Conservation (phyloP, 2,113 vertebrate genomes). For the Microtus ochrogaster region DNA sequence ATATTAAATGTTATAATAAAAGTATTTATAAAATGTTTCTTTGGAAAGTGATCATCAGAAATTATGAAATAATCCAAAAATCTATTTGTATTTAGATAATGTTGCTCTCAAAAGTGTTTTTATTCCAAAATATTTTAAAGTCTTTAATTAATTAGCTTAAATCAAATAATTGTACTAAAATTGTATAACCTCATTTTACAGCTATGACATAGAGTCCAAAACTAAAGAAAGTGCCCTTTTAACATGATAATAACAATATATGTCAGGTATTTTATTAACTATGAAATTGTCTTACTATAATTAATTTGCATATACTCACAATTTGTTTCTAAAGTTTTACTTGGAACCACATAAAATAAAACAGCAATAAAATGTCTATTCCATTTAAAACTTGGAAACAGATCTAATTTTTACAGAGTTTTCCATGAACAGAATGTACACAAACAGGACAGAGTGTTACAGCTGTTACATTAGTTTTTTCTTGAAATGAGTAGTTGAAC, state of each 20-base stretch:
- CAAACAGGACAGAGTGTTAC: neutral
- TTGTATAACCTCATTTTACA: neutral
- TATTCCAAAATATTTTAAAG: neutral
- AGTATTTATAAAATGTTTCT: neutral
- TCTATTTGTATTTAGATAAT: neutral
- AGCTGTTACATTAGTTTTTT: neutral
- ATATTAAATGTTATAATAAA: neutral
- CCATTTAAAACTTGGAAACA: neutral
- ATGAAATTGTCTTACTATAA: neutral
- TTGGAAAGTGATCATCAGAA: neutral
- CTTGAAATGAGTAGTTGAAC: neutral
- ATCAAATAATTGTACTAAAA: neutral
- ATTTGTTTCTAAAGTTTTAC: neutral
- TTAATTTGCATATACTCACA: neutral
- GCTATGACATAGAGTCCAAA: neutral
- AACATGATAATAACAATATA: neutral
- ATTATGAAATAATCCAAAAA: neutral
- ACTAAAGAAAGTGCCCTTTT: neutral
- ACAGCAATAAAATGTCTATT: neutral
- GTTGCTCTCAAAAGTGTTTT: neutral
- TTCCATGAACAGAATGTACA: neutral
- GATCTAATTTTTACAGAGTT: neutral
- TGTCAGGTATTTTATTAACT: neutral
- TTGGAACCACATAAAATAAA: neutral
- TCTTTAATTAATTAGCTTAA: neutral